phyloP scores from a whole-genome alignment of 2,888 invertebrate genomes.

The Tetrapedia diversipes region DNA sequence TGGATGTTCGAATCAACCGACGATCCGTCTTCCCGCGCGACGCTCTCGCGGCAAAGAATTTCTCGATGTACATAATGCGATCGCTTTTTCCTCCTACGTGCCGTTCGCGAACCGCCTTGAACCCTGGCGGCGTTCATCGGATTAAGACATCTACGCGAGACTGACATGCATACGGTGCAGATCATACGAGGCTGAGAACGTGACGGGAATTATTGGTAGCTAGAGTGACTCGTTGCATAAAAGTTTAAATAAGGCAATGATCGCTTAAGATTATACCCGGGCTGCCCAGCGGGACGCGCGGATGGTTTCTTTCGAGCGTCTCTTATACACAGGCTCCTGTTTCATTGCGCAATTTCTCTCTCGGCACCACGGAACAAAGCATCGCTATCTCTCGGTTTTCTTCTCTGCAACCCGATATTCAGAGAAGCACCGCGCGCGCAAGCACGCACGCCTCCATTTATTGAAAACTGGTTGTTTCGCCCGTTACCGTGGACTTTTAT shows the following conservation, averaged over 20 bases:
- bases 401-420: constrained; percentile 55
- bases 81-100: constrained; percentile 34
- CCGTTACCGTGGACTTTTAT: constrained; percentile 49
- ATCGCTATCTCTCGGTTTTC: constrained; percentile 37
- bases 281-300: constrained; percentile 51
- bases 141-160: constrained; percentile 69
- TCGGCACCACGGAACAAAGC: constrained; percentile 44
- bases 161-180: constrained; percentile 50
- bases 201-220: constrained; percentile 68
- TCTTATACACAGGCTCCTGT: constrained; percentile 37
- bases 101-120: constrained; percentile 52
- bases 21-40: background rate
- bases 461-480: constrained; percentile 52
- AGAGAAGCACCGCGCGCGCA: constrained; percentile 11
- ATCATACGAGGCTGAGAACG: constrained; percentile 64
- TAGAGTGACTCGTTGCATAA: constrained; percentile 60
- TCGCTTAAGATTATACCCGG: constrained; percentile 62
- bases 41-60: background rate
- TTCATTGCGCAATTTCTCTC: constrained; percentile 54
- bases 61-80: constrained; percentile 24
- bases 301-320: constrained; percentile 49
- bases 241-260: constrained; percentile 69
- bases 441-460: constrained; percentile 49
- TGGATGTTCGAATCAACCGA: too few species aligned
- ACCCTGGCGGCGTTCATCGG: constrained; percentile 60